Conservation (phyloP, 1,140 invertebrate genomes). For the Ceratina calcarata region DNA sequence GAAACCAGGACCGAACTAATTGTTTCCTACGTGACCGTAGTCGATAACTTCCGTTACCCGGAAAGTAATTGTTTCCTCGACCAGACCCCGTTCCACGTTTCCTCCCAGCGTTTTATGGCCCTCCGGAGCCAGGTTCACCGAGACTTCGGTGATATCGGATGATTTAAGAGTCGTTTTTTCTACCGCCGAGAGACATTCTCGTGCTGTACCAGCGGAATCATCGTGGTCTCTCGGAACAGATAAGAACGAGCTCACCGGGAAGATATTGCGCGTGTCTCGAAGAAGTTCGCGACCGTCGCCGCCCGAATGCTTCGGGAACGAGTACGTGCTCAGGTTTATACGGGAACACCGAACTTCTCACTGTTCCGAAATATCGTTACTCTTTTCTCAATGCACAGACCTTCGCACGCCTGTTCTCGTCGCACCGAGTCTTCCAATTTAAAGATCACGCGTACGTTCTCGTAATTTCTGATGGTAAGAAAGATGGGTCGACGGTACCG, state of each 20-base stretch:
- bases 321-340: background rate
- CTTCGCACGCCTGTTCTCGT: too few relatives aligned
- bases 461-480: too few relatives aligned
- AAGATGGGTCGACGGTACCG: too few relatives aligned
- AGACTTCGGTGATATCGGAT: background rate
- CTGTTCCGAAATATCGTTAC: too few relatives aligned
- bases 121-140: background rate
- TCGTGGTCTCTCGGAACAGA: background rate
- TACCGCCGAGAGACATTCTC: background rate
- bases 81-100: too few relatives aligned
- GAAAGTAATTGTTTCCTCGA: constrained; percentile 22
- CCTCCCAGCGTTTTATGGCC: constrained; percentile 8
- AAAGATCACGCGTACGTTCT: too few relatives aligned
- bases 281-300: background rate
- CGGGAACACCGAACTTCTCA: too few relatives aligned
- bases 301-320: background rate
- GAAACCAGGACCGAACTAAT: constrained; percentile 25
- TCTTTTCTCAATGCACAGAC: too few relatives aligned
- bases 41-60: constrained; percentile 29
- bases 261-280: background rate
- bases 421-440: too few relatives aligned
- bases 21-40: constrained; percentile 38
- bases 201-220: background rate
- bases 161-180: background rate
- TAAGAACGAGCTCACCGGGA: background rate